Conservation (phyloP, 2,113 vertebrate genomes). For the Epinephelus cyanopodus region DNA sequence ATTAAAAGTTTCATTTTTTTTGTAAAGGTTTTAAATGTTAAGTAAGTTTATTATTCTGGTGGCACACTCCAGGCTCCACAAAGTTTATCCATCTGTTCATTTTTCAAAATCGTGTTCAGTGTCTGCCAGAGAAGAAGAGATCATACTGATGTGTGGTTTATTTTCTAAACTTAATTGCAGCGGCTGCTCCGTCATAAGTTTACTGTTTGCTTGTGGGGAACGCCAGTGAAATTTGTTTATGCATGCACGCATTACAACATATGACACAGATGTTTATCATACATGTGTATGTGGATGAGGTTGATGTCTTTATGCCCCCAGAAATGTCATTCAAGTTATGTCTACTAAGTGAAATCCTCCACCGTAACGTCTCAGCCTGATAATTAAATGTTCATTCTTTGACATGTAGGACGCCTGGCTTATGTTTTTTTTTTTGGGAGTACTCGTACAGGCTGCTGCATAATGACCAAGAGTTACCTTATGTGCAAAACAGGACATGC, state of each 20-base stretch:
- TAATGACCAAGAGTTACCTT: constrained; percentile 6
- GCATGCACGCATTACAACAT: background rate
- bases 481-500: constrained; percentile 3
- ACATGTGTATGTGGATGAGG: background rate
- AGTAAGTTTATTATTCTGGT: background rate
- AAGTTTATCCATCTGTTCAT: constrained; percentile 13
- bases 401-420: constrained; percentile 10
- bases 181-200: background rate
- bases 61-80: background rate
- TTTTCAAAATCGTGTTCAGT: constrained; percentile 20
- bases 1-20: background rate
- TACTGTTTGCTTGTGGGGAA: no score
- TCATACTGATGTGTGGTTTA: constrained; percentile 4
- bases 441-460: background rate
- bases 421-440: constrained; percentile 43
- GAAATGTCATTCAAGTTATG: background rate
- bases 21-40: background rate
- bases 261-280: background rate
- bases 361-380: background rate
- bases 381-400: constrained; percentile 6
- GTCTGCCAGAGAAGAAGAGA: background rate
- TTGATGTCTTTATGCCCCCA: background rate
- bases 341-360: constrained; percentile 13
- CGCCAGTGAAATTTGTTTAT: no score
- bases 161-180: background rate